These are phyloP conservation scores for Orthonychiurus folsomi DNA, from an alignment of 2,888 invertebrate genomes.

Conservation along the genomic window DNA sequence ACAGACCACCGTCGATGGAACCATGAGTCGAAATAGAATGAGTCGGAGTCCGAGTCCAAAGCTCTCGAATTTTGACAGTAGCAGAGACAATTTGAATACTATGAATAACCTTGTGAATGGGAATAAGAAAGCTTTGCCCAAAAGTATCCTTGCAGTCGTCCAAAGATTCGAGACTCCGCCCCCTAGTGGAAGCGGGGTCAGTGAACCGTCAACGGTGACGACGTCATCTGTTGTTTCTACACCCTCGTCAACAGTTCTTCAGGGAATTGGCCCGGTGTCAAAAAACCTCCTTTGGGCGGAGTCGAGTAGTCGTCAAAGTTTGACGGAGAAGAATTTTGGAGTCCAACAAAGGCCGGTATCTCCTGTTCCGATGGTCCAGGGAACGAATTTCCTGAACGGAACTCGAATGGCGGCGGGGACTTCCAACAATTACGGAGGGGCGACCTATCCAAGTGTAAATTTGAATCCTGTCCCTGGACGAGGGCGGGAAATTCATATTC, in stretches of 20 bases:
- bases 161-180: constrained; percentile 35
- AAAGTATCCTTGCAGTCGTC: constrained; percentile 40
- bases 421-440: not conserved
- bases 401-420: not conserved
- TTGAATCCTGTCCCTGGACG: not conserved
- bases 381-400: not conserved
- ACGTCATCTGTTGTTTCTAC: not conserved
- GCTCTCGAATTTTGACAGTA: not conserved
- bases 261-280: constrained; percentile 27
- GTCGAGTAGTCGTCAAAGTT: constrained; percentile 27
- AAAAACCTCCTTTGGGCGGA: constrained; percentile 37
- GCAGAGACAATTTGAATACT: constrained; percentile 20
- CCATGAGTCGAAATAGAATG: constrained; percentile 3
- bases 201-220: not conserved
- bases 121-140: constrained; percentile 34
- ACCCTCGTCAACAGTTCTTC: not conserved
- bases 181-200: not conserved
- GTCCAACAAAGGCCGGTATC: constrained; percentile 8
- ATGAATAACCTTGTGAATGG: not conserved
- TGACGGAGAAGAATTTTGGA: constrained; percentile 26
- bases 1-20: not conserved
- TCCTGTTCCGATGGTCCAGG: not conserved
- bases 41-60: constrained; percentile 12
- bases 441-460: too few relatives aligned
- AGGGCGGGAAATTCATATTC: constrained; percentile 18